These are phyloP conservation scores for Amblyteles armatorius DNA, from an alignment of 2,888 invertebrate genomes.

Conservation along the genomic window DNA sequence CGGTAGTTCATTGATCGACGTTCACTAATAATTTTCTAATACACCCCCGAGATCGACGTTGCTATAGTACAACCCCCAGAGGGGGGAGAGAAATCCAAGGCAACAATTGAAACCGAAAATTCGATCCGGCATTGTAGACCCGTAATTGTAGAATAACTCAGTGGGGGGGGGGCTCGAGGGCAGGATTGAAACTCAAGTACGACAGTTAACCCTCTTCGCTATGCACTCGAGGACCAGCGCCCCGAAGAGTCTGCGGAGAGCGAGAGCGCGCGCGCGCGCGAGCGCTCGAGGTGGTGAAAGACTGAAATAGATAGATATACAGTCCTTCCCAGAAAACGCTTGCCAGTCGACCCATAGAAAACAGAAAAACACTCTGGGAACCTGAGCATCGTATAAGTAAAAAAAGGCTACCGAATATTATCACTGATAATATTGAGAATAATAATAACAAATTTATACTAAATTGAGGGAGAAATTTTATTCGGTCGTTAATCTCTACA, in stretches of 20 bases:
- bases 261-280: not conserved
- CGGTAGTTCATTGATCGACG: conserved; percentile 29
- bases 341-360: not conserved
- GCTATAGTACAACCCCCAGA: too few species aligned
- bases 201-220: conserved; percentile 64
- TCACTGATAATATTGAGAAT: too few species aligned
- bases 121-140: conserved; percentile 54
- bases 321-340: conserved; percentile 20
- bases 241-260: conserved; percentile 36
- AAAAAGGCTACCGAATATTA: not conserved
- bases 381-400: not conserved
- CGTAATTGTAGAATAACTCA: conserved; percentile 60
- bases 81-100: conserved; percentile 6
- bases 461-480: too few species aligned
- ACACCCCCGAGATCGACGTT: conserved; percentile 34
- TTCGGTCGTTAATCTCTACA: too few species aligned
- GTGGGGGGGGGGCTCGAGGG: conserved; percentile 40
- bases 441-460: too few species aligned
- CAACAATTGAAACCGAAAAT: conserved; percentile 58
- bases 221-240: conserved; percentile 55
- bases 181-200: conserved; percentile 59
- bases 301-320: conserved; percentile 34
- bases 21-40: conserved; percentile 34
- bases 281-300: conserved; percentile 33
- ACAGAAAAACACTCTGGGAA: not conserved